These are phyloP conservation scores for Chrysemys picta DNA, from an alignment of 2,113 vertebrate genomes.

Conservation along the genomic window DNA sequence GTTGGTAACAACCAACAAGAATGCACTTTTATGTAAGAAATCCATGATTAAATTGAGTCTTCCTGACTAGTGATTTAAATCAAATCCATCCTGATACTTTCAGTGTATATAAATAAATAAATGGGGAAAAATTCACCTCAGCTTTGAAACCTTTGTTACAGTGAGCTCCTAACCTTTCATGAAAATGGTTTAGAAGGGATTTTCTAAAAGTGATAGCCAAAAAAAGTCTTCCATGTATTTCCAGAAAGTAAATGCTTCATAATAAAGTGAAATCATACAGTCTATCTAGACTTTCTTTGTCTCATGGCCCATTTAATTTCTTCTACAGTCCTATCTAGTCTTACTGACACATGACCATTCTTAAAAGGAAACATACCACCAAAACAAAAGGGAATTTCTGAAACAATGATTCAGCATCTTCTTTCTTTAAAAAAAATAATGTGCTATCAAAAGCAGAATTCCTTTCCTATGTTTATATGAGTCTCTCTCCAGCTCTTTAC, in stretches of 20 bases:
- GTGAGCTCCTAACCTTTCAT: not conserved
- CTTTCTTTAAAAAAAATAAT: not conserved
- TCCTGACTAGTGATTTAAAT: too few relatives aligned
- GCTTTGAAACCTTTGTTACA: not conserved
- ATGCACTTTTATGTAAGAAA: too few relatives aligned
- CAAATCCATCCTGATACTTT: not conserved
- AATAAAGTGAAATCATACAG: not conserved
- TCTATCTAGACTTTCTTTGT: not conserved
- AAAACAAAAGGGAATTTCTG: constrained; percentile 14
- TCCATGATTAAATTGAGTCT: too few relatives aligned
- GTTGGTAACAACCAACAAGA: too few relatives aligned
- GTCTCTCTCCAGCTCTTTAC: not conserved
- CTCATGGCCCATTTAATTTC: not conserved
- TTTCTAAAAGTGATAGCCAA: not conserved
- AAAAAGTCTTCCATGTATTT: not conserved
- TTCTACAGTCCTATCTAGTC: not conserved
- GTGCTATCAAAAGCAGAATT: not conserved
- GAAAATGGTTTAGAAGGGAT: not conserved
- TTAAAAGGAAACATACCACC: constrained; percentile 2
- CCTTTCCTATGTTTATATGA: not conserved
- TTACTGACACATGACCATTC: not conserved
- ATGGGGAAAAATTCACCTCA: not conserved
- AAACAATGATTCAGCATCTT: not conserved
- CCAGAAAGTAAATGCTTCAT: not conserved
- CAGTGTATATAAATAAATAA: not conserved